Base-by-base conservation (phyloP, 2,888 invertebrate genomes). In the Bellardia pandia region DNA sequence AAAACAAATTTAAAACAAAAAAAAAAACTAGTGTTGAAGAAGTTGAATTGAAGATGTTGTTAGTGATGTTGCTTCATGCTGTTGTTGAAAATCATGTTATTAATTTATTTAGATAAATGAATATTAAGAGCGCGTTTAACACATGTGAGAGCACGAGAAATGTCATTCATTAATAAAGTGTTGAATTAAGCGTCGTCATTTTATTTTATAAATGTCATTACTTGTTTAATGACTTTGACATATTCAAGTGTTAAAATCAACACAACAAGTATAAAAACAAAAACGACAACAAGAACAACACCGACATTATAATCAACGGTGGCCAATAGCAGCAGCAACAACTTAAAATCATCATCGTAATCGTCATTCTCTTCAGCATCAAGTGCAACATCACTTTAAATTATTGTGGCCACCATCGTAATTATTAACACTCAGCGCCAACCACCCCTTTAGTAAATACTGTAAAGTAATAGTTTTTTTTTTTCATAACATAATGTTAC, bases 191-290 rank as follows among this genome's bases (percentile, higher is more conserved):
- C 76, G 66, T 62, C 51, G 79, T 83, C 51, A 75, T 83, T 75
- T 81, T 83, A 77, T 83, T 83, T 76, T 69, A 64, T 71, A 83
- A 85, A 87, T 87, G 87, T 87, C 87, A 87, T 87, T 87, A 85
- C 78, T 86, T 86, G 85, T 79, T 84, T 87, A 88, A 88, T 88
- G 86, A 88, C 84, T 89, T 88, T 88, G 88, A 88, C 88, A 89
- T 86, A 85, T 88, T 87, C 88, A 88, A 88, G 88, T 89, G 89
- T 85, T 85, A 66, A 85, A 85, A 87, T 87, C 80, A 86, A 86
- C 88, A 76, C 58, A 78, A 69, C 48, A 71, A 4, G 5, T 51
- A 40, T 16, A 51, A 33, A 11, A 40, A 37, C 37, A 37, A 37
- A 40, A 79, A 30, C 62, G 71, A 45, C 40, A 76, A 66, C 42